Evolutionary conservation across 35 echinoderm and acorn worm genomes (phyloP).

Genomic region (Strongylocentrotus purpuratus): DNA sequence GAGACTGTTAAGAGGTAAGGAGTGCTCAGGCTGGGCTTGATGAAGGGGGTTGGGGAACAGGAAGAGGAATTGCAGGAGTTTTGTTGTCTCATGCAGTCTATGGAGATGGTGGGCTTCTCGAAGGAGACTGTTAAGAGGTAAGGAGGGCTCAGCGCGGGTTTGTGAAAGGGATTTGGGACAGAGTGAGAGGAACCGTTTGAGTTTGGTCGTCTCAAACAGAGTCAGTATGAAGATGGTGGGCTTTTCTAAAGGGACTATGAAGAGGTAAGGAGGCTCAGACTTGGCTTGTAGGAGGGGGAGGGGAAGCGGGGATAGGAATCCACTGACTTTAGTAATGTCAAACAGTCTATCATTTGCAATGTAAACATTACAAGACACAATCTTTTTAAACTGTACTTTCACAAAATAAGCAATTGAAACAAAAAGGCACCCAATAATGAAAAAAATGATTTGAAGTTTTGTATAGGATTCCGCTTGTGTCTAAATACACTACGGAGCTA

Average conservation of each 20-base stretch:
- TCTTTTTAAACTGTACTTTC: no score
- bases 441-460: no score
- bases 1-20: conserved; percentile 85
- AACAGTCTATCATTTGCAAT: conserved; percentile 75
- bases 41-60: conserved; percentile 34
- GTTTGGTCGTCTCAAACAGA: conserved; percentile 86
- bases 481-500: no score
- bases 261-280: conserved; percentile 56
- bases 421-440: no score
- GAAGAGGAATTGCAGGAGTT: conserved; percentile 92
- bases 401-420: no score
- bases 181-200: conserved; percentile 80
- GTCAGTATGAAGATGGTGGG: conserved; percentile 98
- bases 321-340: conserved; percentile 83
- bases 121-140: neutral
- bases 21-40: no score
- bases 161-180: neutral
- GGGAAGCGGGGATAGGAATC: conserved; percentile 56
- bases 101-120: conserved; percentile 80
- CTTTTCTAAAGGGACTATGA: conserved; percentile 90
- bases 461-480: no score
- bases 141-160: no score
- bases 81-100: conserved; percentile 88
- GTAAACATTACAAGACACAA: no score
- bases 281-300: no score